Evolutionary conservation across 2,113 vertebrate genomes (phyloP).

Genomic region (Eubucco bourcierii): DNA sequence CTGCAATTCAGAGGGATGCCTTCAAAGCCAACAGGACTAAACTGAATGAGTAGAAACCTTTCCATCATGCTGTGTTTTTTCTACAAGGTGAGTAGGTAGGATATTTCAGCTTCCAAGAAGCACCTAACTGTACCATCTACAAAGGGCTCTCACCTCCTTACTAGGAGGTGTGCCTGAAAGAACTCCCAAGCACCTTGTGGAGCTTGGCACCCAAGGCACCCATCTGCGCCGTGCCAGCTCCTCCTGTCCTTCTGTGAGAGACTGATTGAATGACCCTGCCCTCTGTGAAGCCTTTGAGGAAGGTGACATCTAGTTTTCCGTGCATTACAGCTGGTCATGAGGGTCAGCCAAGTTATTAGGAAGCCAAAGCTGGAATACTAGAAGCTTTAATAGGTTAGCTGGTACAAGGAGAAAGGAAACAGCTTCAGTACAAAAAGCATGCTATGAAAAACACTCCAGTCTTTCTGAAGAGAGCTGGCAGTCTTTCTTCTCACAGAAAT

Average conservation of each 20-base stretch:
- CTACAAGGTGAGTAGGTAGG: neutral
- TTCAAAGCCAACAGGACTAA: neutral
- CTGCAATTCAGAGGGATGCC: neutral
- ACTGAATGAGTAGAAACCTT: neutral
- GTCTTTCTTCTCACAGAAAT: neutral
- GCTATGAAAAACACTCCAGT: neutral
- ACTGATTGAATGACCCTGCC: neutral
- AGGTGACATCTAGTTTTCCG: neutral
- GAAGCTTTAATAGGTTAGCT: neutral
- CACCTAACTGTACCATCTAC: neutral
- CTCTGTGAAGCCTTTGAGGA: neutral
- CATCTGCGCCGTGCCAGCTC: neutral
- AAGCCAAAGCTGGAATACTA: neutral
- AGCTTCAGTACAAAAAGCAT: neutral
- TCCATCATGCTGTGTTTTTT: accelerated
- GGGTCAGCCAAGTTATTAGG: neutral
- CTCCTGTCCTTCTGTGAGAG: neutral
- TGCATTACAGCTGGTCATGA: neutral
- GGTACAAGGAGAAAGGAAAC: neutral
- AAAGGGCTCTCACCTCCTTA: neutral
- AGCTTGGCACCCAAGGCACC: neutral
- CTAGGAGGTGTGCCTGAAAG: neutral
- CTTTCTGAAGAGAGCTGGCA: neutral
- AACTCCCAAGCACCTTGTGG: neutral
- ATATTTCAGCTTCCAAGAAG: neutral